These are phyloP conservation scores for Amphiprion ocellaris DNA, from an alignment of 2,113 vertebrate species.

Conservation along the genomic window DNA sequence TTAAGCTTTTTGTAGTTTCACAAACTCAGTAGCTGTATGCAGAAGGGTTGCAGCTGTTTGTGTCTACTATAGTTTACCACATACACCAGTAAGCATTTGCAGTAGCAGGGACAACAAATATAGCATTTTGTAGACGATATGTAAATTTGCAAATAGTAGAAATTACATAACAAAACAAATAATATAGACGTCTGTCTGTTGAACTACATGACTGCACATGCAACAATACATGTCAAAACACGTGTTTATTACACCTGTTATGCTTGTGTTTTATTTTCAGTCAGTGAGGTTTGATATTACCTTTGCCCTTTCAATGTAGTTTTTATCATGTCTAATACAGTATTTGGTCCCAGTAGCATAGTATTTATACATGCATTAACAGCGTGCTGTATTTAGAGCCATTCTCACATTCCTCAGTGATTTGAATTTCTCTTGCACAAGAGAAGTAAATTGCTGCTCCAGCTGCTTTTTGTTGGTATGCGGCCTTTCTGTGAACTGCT, in stretches of 20 bases:
- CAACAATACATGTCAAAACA: neutral
- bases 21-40: too few species aligned
- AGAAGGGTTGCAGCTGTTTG: too few species aligned
- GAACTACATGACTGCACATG: neutral
- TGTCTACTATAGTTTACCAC: too few species aligned
- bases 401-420: neutral
- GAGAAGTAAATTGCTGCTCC: neutral
- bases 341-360: constrained; percentile 1
- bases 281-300: too few species aligned
- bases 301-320: neutral
- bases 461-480: neutral
- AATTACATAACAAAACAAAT: neutral
- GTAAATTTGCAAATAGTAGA: too few species aligned
- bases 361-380: neutral
- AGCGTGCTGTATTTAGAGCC: neutral
- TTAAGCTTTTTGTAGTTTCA: too few species aligned
- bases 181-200: neutral
- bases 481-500: constrained; percentile 16
- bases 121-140: too few species aligned
- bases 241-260: neutral
- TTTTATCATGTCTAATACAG: neutral
- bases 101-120: too few species aligned
- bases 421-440: neutral
- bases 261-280: neutral
- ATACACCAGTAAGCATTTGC: too few species aligned